A percentile compares a stretch with the other conserved stretches of the same genome.
Evolutionary conservation across 2,888 invertebrate genomes (phyloP).

Genomic region (Ernsta delagoae): DNA sequence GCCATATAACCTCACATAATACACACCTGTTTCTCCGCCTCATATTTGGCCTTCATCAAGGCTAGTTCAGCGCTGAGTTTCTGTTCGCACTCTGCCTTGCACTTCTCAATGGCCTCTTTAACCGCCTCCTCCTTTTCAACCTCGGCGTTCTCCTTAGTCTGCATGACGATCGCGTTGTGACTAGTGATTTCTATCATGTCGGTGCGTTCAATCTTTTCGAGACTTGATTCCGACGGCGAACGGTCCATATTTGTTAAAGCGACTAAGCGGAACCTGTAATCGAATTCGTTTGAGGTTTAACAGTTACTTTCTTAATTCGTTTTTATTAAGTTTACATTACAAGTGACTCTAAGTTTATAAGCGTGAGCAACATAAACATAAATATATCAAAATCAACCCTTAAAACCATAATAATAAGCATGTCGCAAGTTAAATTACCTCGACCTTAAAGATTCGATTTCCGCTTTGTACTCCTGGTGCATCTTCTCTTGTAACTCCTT

Average conservation of each 20-base stretch:
- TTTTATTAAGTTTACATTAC: neutral
- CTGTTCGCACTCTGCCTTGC: constrained; percentile 85
- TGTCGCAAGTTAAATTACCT: constrained; percentile 56
- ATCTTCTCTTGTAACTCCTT: constrained; percentile 89
- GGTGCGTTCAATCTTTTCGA: constrained; percentile 90
- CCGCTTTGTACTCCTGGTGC: constrained; percentile 89
- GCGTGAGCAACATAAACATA: constrained; percentile 29
- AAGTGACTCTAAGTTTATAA: constrained; percentile 1
- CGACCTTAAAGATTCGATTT: constrained; percentile 90
- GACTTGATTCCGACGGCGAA: constrained; percentile 90
- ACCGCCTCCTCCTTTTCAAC: constrained; percentile 84
- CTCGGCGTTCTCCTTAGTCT: constrained; percentile 88
- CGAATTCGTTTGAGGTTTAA: neutral
- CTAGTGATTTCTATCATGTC: constrained; percentile 86
- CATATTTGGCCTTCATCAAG: constrained; percentile 71
- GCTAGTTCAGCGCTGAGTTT: constrained; percentile 65
- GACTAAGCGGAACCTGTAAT: constrained; percentile 88
- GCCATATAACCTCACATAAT: too few species aligned
- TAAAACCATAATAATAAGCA: constrained; percentile 34
- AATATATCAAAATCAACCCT: constrained; percentile 8
- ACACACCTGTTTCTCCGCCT: constrained; percentile 81
- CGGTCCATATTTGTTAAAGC: constrained; percentile 89
- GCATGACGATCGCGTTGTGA: constrained; percentile 88
- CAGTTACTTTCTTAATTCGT: neutral
- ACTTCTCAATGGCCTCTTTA: constrained; percentile 79